Evolutionary conservation across 2,797 vertebrate genomes (phyloP), one percentile per base, ranked within the genome.

Genomic region (Dromococcyx pavoninus): DNA sequence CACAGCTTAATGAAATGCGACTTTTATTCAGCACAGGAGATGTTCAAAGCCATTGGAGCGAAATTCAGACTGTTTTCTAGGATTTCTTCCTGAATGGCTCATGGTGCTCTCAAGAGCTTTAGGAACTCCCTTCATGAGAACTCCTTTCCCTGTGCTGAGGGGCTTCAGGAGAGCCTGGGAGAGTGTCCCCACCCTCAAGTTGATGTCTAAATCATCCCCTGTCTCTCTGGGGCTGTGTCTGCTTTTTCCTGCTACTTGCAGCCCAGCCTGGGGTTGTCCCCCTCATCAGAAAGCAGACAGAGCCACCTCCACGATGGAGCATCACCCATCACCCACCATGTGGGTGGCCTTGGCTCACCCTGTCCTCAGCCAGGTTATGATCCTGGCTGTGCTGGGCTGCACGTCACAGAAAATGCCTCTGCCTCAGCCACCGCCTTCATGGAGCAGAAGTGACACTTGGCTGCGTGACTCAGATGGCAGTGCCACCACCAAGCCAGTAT

Each of bases 1-100:
- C n/a, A 6, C 0, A 9, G 28, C 64, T 32, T 17, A 2, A 54
- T 12, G 65, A 79, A 33, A 61, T 0, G 6, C 1, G 17, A 1
- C 14, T 77, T 72, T 11, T 23, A 1, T 66, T 27, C 61, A 54
- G 41, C 43, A 13, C 22, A 4, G 4, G 48, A 30, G 22, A 10
- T 7, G 4, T 2, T n/a, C 43, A n/a, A 43, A 86, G 14, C 44
- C 58, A 13, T 3, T 8, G 67, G 46, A 72, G 24, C 8, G 22
- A 56, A 80, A 11, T 12, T n/a, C 73, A 57, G 43, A 43, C 11
- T 43, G 9, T 11, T 86, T 19, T 46, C 77, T 67, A 54, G 81
- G 57, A n/a, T 37, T 39, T 33, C 8, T n/a, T 58, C 62, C 33
- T 0, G 0, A 46, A 57, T 3, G 5, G 9, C 7, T 62, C 30